Evolutionary conservation across 2,797 vertebrate genomes (phyloP), one percentile per base, ranked within the genome.

Genomic region (Silurus lanzhouensis): DNA sequence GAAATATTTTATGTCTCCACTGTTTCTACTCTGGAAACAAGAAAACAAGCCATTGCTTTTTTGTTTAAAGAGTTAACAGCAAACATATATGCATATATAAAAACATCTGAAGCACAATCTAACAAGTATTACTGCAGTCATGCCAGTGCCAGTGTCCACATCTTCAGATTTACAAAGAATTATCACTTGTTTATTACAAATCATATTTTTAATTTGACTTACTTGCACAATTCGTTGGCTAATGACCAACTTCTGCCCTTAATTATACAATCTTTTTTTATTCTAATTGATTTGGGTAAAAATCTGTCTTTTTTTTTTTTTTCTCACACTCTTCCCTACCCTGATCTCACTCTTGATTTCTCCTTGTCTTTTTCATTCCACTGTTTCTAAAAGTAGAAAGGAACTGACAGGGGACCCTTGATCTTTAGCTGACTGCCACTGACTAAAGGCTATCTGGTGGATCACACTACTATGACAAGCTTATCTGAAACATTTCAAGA

Each of bases 371-470:
- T 76, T 85, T 80, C 72, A 67, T 67, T 81, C 17, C 10, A 12
- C 46, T 55, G 63, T 55, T 67, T 19, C 63, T 55, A 67, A 6
- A 57, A 67, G 64, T 81, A 55, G 63, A 81, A 67, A 81, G 91
- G 76, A 88, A 89, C 58, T 5, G 81, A 89, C 83, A 87, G 88
- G 85, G 71, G 58, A 76, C 84, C 84, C 86, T 89, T 87, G 92
- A 93, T 93, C 92, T 90, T 86, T 87, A 82, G 86, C 90, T 46
- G 84, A 81, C 87, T 84, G 87, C 87, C 91, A 82, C 79, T 38
- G 88, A 85, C 72, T 76, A 89, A 88, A 70, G 60, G 63, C 61
- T 71, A 86, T 87, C 83, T 91, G 91, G 91, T 83, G 86, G 83
- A 87, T 90, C 81, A 87, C 55, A 83, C 22, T 63, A 82, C 80